Evolutionary conservation across 2,888 invertebrate species (phyloP).

Genomic region (Acanthococcus lagerstroemiae): DNA sequence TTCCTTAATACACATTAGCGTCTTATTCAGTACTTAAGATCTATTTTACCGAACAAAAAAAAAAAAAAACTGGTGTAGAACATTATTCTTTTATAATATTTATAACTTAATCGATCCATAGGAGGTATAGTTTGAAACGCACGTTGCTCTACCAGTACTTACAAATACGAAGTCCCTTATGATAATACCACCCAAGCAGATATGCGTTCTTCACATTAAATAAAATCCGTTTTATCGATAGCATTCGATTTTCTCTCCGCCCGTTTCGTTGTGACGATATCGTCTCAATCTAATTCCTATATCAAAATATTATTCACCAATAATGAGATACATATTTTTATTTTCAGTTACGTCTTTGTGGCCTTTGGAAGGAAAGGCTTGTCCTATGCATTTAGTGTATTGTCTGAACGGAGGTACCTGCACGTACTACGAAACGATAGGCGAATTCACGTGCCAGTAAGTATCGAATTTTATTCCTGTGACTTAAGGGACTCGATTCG

Average conservation of each 20-base stretch:
- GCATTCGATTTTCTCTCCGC: neutral
- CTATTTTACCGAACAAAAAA: neutral
- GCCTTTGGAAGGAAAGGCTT: conserved; percentile 53
- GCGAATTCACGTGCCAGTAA: conserved; percentile 78
- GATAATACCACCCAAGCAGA: conserved; percentile 20
- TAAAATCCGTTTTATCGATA: conserved; percentile 13
- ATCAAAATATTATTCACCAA: neutral
- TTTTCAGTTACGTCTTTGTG: conserved; percentile 47
- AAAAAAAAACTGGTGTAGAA: neutral
- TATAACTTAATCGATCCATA: conserved; percentile 25
- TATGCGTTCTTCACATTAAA: conserved; percentile 11
- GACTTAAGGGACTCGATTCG: no score
- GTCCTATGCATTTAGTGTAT: conserved; percentile 56
- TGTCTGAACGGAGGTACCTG: conserved; percentile 84
- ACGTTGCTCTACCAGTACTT: neutral
- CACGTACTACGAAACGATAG: conserved; percentile 65
- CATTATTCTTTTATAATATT: neutral
- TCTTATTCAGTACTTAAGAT: neutral
- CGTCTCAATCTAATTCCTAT: neutral
- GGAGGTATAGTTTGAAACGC: conserved; percentile 21
- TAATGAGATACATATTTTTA: conserved; percentile 32
- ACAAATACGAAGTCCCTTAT: neutral
- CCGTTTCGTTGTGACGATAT: neutral
- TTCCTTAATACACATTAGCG: neutral
- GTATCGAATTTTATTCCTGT: no score